These are phyloP conservation scores for Eupithecia inturbata DNA, from an alignment of 2,888 invertebrate genomes.

Conservation along the genomic window DNA sequence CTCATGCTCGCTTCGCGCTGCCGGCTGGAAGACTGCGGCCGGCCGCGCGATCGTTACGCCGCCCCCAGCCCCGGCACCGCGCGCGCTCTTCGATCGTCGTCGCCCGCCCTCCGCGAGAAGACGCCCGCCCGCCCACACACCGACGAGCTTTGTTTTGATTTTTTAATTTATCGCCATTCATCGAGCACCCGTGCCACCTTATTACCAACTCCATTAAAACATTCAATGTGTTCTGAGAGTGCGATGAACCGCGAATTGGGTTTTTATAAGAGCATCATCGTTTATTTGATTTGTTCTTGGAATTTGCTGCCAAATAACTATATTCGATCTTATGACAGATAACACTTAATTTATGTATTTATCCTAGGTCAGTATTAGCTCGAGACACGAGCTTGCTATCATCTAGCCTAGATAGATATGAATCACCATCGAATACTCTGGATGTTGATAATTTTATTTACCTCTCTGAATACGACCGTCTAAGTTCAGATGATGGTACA, in stretches of 20 bases:
- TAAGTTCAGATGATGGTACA: not conserved
- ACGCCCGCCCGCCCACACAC: slow-evolving; percentile 75
- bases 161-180: slow-evolving; percentile 82
- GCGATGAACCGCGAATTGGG: slow-evolving; percentile 42
- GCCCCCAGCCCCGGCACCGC: slow-evolving; percentile 70
- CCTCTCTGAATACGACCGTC: not conserved
- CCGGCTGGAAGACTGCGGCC: slow-evolving; percentile 82
- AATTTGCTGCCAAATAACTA: slow-evolving; percentile 4
- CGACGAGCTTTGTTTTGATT: slow-evolving; percentile 80
- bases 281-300: not conserved
- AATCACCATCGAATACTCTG: not conserved
- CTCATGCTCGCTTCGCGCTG: slow-evolving; percentile 82
- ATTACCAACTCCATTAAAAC: slow-evolving; percentile 56
- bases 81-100: slow-evolving; percentile 81
- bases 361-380: slow-evolving; percentile 2
- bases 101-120: slow-evolving; percentile 76
- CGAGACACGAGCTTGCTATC: not conserved
- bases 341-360: not conserved
- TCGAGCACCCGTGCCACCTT: slow-evolving; percentile 64
- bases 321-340: not conserved
- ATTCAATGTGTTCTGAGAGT: slow-evolving; percentile 40
- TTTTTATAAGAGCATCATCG: slow-evolving; percentile 27
- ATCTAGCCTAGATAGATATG: not conserved
- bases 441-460: not conserved
- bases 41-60: slow-evolving; percentile 69